phyloP scores from a whole-genome alignment of 2,888 invertebrate genomes.

The Dynastes tityus region DNA sequence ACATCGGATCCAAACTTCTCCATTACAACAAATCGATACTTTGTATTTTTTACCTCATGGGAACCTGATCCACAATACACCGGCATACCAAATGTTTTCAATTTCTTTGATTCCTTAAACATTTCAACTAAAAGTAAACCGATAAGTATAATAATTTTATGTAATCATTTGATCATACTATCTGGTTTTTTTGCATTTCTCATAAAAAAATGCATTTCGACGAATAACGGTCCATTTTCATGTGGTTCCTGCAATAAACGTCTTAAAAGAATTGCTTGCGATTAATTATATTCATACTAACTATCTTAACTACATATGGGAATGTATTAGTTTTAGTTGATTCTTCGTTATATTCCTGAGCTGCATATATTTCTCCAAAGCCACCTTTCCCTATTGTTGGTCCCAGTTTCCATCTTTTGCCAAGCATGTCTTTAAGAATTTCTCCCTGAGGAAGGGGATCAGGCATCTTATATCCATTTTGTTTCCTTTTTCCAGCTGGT shows the following conservation, averaged over 20 bases:
- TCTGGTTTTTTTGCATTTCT: conserved; percentile 82
- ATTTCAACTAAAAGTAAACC: conserved; percentile 75
- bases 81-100: conserved; percentile 88
- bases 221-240: conserved; percentile 94
- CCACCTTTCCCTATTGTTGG: conserved; percentile 92
- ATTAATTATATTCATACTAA: conserved; percentile 70
- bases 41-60: conserved; percentile 81
- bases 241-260: conserved; percentile 84
- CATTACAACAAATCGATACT: conserved; percentile 92
- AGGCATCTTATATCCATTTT: conserved; percentile 76
- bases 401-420: conserved; percentile 89
- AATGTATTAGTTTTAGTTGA: conserved; percentile 73
- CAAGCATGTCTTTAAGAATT: conserved; percentile 82
- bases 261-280: neutral
- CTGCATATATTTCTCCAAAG: conserved; percentile 94
- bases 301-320: conserved; percentile 86
- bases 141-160: neutral
- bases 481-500: conserved; percentile 67
- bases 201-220: conserved; percentile 93
- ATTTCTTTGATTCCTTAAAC: conserved; percentile 79
- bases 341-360: conserved; percentile 75
- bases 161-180: conserved; percentile 69
- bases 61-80: conserved; percentile 88
- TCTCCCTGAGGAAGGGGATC: conserved; percentile 84
- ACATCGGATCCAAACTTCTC: conserved; percentile 92